A percentile compares a stretch with the other conserved stretches of the same genome.
Evolutionary conservation across 2,797 vertebrate genomes (phyloP).

Genomic region (Gallirallus australis): DNA sequence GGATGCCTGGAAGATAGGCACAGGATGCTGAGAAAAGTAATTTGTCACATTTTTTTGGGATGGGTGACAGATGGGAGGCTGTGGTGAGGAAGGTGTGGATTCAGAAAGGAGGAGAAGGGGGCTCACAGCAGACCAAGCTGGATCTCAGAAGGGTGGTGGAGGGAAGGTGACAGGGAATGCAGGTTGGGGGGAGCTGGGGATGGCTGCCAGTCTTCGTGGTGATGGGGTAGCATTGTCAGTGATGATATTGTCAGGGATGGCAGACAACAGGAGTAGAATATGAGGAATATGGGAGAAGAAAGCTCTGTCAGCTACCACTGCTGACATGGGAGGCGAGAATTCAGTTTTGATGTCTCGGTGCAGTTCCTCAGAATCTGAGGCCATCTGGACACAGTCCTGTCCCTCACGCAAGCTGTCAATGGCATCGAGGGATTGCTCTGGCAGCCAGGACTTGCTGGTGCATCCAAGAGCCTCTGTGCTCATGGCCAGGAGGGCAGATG

Average conservation of each 20-base stretch:
- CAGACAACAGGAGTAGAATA: background rate
- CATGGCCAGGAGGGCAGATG: conserved; percentile 67
- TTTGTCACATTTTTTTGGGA: background rate
- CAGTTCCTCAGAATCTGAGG: conserved; percentile 61
- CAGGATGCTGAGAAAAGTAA: background rate
- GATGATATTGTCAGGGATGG: background rate
- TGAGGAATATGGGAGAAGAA: background rate
- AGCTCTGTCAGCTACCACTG: accelerated
- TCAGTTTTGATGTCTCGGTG: conserved; percentile 30
- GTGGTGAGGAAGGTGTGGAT: background rate
- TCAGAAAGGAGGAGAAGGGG: background rate
- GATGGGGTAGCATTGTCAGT: background rate
- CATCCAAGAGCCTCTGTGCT: background rate
- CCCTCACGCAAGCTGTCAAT: conserved; percentile 57
- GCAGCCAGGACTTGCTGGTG: conserved; percentile 52
- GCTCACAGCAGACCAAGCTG: background rate
- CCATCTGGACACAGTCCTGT: conserved; percentile 67
- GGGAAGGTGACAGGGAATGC: conserved; percentile 24
- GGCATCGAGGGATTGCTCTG: conserved; percentile 33
- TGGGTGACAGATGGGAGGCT: conserved; percentile 28
- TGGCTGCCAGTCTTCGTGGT: background rate
- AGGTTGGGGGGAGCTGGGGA: background rate
- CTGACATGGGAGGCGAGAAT: background rate
- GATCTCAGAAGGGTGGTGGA: background rate
- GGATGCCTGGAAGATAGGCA: background rate